These are phyloP conservation scores for Anhinga rufa DNA, from an alignment of 2,113 vertebrate species.

Conservation along the genomic window DNA sequence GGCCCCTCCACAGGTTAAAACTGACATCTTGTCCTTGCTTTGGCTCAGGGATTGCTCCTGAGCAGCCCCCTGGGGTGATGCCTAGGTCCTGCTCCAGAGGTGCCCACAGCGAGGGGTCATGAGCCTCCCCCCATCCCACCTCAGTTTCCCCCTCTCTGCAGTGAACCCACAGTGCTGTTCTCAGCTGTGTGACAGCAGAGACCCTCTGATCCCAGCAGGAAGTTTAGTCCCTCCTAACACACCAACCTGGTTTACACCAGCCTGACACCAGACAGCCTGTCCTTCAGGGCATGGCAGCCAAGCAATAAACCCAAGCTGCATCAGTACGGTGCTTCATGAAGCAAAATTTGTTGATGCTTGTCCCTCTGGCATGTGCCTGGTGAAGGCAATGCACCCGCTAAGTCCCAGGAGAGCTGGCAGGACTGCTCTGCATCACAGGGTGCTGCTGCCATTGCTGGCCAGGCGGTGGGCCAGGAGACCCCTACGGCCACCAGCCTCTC, in stretches of 20 bases:
- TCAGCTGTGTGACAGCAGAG: not conserved
- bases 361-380: not conserved
- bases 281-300: fast-evolving
- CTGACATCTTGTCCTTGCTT: not conserved
- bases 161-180: not conserved
- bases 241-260: not conserved
- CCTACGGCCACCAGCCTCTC: not conserved
- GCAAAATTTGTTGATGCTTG: not conserved
- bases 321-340: fast-evolving
- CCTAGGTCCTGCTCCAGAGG: not conserved
- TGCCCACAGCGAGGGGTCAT: fast-evolving
- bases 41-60: fast-evolving
- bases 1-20: not conserved
- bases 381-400: fast-evolving
- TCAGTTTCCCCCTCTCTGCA: not conserved
- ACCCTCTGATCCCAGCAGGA: not conserved
- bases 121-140: not conserved
- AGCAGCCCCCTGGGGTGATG: not conserved
- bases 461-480: not conserved
- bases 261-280: fast-evolving
- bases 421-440: not conserved
- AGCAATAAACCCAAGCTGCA: not conserved
- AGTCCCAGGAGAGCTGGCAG: fast-evolving
- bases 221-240: not conserved
- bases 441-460: not conserved